phyloP scores from a whole-genome alignment of 1,140 invertebrate species.

The Pseudomyrmex pallidus region DNA sequence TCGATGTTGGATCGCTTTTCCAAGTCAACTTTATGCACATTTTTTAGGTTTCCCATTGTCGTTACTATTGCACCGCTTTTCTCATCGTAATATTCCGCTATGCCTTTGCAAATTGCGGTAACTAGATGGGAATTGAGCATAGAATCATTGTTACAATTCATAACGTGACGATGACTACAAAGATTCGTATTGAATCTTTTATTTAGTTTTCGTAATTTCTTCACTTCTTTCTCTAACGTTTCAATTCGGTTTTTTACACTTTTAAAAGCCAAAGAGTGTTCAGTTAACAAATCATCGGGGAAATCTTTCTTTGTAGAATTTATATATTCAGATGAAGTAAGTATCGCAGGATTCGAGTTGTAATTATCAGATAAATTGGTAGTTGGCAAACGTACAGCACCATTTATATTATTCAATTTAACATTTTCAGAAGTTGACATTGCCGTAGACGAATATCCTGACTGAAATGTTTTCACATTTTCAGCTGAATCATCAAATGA shows the following conservation, averaged over 20 bases:
- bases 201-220: constrained; percentile 46
- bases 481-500: not conserved
- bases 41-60: not conserved
- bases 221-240: constrained; percentile 69
- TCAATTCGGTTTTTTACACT: constrained; percentile 64
- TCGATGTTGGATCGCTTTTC: not conserved
- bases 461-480: not conserved
- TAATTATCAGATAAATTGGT: not conserved
- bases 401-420: not conserved
- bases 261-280: constrained; percentile 23
- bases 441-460: not conserved
- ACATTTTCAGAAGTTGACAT: not conserved
- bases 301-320: not conserved
- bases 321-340: not conserved
- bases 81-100: not conserved
- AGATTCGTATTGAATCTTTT: constrained; percentile 4
- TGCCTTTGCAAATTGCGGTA: constrained; percentile 31
- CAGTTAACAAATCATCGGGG: not conserved
- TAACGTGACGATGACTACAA: not conserved
- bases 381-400: not conserved
- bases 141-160: not conserved
- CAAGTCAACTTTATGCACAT: not conserved
- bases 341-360: not conserved
- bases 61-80: not conserved
- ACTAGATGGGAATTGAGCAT: constrained; percentile 16